phyloP scores from a whole-genome alignment of 2,113 vertebrate genomes.

The Antennarius striatus region DNA sequence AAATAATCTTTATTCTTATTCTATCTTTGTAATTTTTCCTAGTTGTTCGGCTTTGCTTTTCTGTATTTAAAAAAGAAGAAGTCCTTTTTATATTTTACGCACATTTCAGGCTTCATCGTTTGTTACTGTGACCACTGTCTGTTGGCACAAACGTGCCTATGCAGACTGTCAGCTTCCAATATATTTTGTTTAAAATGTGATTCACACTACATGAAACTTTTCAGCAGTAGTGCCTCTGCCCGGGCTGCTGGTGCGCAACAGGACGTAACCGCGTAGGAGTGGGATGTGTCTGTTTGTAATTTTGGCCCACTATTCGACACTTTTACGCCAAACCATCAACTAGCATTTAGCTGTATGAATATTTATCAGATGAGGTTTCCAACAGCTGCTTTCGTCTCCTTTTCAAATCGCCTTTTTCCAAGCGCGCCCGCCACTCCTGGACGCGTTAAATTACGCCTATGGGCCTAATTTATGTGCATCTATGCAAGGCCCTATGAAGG shows the following conservation, averaged over 20 bases:
- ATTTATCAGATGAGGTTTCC: conserved; percentile 74
- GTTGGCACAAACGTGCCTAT: too few relatives aligned
- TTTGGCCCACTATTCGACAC: conserved; percentile 54
- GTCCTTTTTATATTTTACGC: too few relatives aligned
- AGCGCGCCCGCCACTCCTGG: conserved; percentile 36
- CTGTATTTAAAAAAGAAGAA: too few relatives aligned
- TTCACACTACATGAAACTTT: not conserved
- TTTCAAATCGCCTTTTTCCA: too few relatives aligned
- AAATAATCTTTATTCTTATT: not conserved
- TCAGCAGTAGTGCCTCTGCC: not conserved
- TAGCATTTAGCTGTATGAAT: conserved; percentile 73
- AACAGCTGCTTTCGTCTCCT: conserved; percentile 6
- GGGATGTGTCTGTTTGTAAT: conserved; percentile 68
- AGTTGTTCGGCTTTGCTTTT: too few relatives aligned
- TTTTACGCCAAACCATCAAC: conserved; percentile 71
- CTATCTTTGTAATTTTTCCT: too few relatives aligned
- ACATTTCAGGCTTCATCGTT: too few relatives aligned
- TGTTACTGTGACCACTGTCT: too few relatives aligned
- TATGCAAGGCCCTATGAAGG: conserved; percentile 13
- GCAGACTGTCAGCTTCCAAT: too few relatives aligned
- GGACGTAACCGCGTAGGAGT: conserved; percentile 39
- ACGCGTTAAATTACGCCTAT: conserved; percentile 54
- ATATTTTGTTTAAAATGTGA: too few relatives aligned
- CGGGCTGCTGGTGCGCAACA: conserved; percentile 21
- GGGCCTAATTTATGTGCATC: conserved; percentile 28